Base-by-base conservation (phyloP, 2,113 vertebrate genomes). In the Orcinus orca region DNA sequence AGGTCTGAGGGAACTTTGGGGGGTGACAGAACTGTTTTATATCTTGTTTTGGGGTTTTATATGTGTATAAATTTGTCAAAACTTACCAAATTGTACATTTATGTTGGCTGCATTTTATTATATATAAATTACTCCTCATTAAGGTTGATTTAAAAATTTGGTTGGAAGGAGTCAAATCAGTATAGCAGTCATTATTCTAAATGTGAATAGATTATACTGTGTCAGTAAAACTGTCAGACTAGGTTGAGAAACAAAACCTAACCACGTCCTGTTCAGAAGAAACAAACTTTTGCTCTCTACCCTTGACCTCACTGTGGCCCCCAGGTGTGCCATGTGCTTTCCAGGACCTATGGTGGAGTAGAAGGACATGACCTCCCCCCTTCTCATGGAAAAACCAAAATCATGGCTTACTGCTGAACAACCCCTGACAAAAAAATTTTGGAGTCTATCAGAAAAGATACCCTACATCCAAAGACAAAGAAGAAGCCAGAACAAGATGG, bases 201-300 rank as follows among this genome's bases (percentile, higher is more conserved):
- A 92, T 88, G 14, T 77, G 62, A 88, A 4, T 85, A 44, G 17
- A 41, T 90, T 82, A 53, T 38, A 41, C 85, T 71, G 8, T 90
- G 47, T 31, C 26, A 9, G 10, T 53, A 70, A 94, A 76, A 88
- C n/a, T 62, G 6, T 88, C 29, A 58, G 25, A 73, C 50, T 44
- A 62, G 31, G 12, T 74, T 94, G 81, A 92, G 60, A 92, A 92
- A 53, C 29, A 88, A 88, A 82, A 82, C 41, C 38, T 96, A 77
- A 88, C 29, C n/a, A 63, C 18, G 4, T 77, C 11, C 25, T 71
- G 31, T 84, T 70, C 71, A 83, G 11, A 38, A 84, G 31, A 88
- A 81, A 47, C 17, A 90, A 84, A 71, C 36, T 86, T 62, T 8
- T 89, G 25, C 41, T 76, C 26, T 76, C 41, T 76, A 47, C 44